Conservation (phyloP, 2,797 vertebrate genomes). For the Neoniphon sammara region DNA sequence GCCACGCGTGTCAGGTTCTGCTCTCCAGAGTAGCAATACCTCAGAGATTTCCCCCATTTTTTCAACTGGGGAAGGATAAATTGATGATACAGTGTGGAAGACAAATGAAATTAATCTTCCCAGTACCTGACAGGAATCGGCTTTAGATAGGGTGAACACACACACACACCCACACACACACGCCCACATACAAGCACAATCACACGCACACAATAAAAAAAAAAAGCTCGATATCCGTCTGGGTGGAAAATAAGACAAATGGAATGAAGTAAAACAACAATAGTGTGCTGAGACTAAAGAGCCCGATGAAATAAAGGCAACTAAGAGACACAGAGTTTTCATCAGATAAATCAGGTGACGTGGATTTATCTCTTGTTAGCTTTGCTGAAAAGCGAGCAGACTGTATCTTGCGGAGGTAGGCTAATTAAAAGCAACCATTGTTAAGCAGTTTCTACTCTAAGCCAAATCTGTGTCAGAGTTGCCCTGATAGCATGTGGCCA, state of each 20-base stretch:
- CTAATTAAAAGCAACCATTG: constrained; percentile 76
- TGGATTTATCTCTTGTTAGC: constrained; percentile 66
- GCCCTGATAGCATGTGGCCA: constrained; percentile 47
- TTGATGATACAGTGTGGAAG: constrained; percentile 85
- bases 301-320: constrained; percentile 61
- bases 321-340: constrained; percentile 57
- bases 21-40: constrained; percentile 84
- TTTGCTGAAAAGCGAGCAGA: constrained; percentile 48
- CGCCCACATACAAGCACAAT: constrained; percentile 2
- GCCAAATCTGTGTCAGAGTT: constrained; percentile 71
- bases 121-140: constrained; percentile 79
- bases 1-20: constrained; percentile 82
- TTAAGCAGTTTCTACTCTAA: constrained; percentile 56
- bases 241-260: constrained; percentile 71
- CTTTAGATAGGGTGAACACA: constrained; percentile 63
- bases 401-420: constrained; percentile 59
- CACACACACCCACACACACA: constrained; percentile 17
- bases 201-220: constrained; percentile 15
- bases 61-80: constrained; percentile 84
- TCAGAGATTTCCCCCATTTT: constrained; percentile 73
- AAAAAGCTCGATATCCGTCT: constrained; percentile 74
- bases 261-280: constrained; percentile 74
- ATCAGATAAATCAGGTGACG: constrained; percentile 66
- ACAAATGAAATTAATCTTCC: constrained; percentile 89
- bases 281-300: constrained; percentile 51